Evolutionary conservation across 2,888 invertebrate genomes (phyloP), one percentile per base, ranked within the genome.

Genomic region (Clunio marinus): DNA sequence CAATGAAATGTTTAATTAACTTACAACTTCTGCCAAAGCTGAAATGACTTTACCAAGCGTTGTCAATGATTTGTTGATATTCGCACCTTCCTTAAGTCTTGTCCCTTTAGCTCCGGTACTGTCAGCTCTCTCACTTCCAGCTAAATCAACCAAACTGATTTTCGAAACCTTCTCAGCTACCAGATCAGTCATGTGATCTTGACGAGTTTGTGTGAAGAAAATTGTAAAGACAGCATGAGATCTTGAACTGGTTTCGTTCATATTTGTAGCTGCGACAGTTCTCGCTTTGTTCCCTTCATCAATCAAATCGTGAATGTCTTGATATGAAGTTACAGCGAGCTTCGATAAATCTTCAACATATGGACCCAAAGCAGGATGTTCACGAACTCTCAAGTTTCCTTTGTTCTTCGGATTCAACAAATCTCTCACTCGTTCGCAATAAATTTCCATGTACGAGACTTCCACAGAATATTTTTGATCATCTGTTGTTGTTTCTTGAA

Each of bases 141-240:
- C 99, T 76, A 99, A 83, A 82, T 99, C 99, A 28, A 99, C 99
- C 73, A 99, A 81, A 27, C 97, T 97, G 73, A 99, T 98, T 83
- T 99, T 99, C 72, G 91, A 92, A 70, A 87, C 93, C 84, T 97
- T 97, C 80, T 99, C 98, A 2, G 96, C 94, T 70, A 88, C 87
- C 72, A 98, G 82, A 74, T 94, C 90, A 1, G 96, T 97, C 71
- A 87, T 86, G 70, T 83, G 81, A 76, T 98, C 98, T 73, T 90
- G 87, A 70, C 89, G 86, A 75, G 92, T 91, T 79, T 99, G 99
- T 8, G 98, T 97, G 81, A 99, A 95, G 80, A 99, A 96, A 76
- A 99, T 97, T 4, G 98, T 99, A 81, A 99, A 99, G 2, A 99
- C 98, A 17, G 99, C 99, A 82, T 99, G 99, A 1, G 98, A 99